phyloP scores from a whole-genome alignment of 2,888 invertebrate genomes.

The Hylaea fasciaria region DNA sequence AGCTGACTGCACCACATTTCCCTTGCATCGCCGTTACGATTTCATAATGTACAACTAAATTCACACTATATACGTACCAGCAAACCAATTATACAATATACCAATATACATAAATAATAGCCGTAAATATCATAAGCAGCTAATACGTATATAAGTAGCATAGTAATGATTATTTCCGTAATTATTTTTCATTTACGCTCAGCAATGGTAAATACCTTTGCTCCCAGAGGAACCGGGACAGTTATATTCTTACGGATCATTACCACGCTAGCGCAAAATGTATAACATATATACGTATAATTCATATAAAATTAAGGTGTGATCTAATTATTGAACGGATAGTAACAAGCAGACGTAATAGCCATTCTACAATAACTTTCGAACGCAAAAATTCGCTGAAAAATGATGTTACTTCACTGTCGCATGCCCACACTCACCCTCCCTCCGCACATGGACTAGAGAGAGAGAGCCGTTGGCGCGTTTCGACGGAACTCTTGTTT shows the following conservation, averaged over 20 bases:
- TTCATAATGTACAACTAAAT: conserved; percentile 13
- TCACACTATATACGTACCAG: conserved; percentile 27
- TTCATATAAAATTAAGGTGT: conserved; percentile 6
- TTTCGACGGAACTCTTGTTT: conserved; percentile 7
- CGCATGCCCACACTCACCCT: conserved; percentile 40
- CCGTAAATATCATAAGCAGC: conserved; percentile 20
- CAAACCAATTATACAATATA: conserved; percentile 20
- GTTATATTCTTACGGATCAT: conserved; percentile 24
- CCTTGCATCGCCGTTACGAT: conserved; percentile 8
- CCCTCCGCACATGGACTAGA: neutral
- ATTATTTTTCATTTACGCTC: conserved; percentile 30
- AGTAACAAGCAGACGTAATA: conserved; percentile 35
- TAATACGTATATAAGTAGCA: conserved; percentile 25
- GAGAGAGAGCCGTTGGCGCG: neutral
- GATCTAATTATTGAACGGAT: conserved; percentile 1
- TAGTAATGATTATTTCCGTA: conserved; percentile 29
- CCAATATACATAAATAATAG: conserved; percentile 12
- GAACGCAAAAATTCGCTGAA: conserved; percentile 50
- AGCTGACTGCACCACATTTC: conserved; percentile 11
- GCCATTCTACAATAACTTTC: conserved; percentile 26
- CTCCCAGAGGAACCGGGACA: conserved; percentile 7
- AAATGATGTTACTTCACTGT: conserved; percentile 43
- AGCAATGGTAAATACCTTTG: conserved; percentile 20
- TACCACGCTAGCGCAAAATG: conserved; percentile 29
- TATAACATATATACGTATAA: conserved; percentile 12